Percentiles rank a stretch among this genome's conserved stretches.
These are phyloP conservation scores for Catharus fuscescens DNA, from an alignment of 2,113 vertebrate genomes.

Conservation along the genomic window DNA sequence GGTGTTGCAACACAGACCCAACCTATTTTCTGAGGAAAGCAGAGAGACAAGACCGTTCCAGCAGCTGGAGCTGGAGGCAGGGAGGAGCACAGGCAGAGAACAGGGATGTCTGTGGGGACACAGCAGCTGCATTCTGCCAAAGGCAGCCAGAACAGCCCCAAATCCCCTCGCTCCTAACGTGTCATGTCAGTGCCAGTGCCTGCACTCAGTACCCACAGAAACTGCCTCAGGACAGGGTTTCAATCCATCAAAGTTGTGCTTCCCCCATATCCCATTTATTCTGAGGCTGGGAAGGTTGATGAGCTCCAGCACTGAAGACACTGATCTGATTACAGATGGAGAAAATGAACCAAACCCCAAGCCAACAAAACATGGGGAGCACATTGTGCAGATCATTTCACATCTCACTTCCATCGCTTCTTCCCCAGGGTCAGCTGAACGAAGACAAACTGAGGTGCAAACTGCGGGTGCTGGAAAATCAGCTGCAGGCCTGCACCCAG, in stretches of 20 bases:
- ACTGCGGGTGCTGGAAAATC: slow-evolving; percentile 86
- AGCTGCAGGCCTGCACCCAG: slow-evolving; percentile 88
- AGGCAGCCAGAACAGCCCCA: neutral
- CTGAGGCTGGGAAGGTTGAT: fast-evolving
- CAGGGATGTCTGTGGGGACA: fast-evolving
- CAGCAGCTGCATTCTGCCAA: neutral
- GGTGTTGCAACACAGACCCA: neutral
- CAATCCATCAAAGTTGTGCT: neutral
- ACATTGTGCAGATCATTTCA: neutral
- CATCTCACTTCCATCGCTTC: neutral
- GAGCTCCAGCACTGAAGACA: neutral
- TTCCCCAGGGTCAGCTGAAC: slow-evolving; percentile 84
- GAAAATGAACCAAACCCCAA: neutral
- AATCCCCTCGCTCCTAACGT: neutral
- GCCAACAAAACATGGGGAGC: fast-evolving
- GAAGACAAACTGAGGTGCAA: slow-evolving; percentile 90
- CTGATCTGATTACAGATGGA: neutral
- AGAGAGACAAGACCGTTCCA: neutral
- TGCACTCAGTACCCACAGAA: neutral
- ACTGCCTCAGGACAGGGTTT: neutral
- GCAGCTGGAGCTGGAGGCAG: neutral
- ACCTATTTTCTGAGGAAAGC: neutral
- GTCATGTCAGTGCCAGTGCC: neutral
- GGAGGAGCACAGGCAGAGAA: neutral
- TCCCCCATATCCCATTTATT: neutral